Evolutionary conservation across 1,140 invertebrate genomes (phyloP).

Genomic region (Pseudomyrmex cubaensis): DNA sequence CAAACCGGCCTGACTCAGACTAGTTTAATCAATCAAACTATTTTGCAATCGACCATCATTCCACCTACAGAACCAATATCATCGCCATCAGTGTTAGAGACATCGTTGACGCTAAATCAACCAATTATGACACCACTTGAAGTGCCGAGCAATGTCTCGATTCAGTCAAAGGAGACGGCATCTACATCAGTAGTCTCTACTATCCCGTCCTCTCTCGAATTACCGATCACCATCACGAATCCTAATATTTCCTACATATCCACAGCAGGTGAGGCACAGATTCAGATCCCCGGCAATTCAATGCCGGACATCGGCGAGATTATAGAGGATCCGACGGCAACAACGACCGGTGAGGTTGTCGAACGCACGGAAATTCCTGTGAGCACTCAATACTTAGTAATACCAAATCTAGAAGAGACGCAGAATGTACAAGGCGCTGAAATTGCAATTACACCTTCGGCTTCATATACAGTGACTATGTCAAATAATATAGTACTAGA

Average conservation of each 20-base stretch:
- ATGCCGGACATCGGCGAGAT: constrained; percentile 81
- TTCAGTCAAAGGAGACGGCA: constrained; percentile 79
- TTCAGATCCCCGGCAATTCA: constrained; percentile 77
- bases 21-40: constrained; percentile 81
- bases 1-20: constrained; percentile 76
- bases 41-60: constrained; percentile 82
- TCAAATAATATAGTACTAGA: constrained; percentile 76
- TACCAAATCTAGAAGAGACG: constrained; percentile 77
- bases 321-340: constrained; percentile 68
- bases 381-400: constrained; percentile 78
- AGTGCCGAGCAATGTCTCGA: constrained; percentile 87
- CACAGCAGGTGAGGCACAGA: constrained; percentile 72
- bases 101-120: constrained; percentile 90
- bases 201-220: constrained; percentile 87
- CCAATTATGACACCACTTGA: constrained; percentile 93
- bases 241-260: constrained; percentile 87
- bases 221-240: constrained; percentile 90
- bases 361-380: constrained; percentile 66
- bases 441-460: constrained; percentile 55
- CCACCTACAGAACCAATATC: constrained; percentile 82
- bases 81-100: constrained; percentile 88
- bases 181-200: constrained; percentile 80
- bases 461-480: constrained; percentile 81
- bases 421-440: constrained; percentile 44
- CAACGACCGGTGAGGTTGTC: constrained; percentile 39